Conservation (phyloP, 2,113 vertebrate species). For the Mormoops blainvillei region DNA sequence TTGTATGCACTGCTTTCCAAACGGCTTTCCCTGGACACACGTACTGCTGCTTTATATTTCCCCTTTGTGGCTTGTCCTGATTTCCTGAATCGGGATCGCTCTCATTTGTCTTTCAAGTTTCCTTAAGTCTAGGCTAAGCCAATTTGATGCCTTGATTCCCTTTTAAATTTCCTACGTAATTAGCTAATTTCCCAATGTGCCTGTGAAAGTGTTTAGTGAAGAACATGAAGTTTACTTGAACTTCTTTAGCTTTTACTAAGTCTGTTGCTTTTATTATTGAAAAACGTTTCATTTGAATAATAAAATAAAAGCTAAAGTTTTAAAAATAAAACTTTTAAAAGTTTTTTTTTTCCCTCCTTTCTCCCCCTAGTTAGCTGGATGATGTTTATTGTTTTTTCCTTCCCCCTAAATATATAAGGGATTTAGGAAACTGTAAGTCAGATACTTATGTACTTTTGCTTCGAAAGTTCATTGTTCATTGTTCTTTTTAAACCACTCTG, state of each 20-base stretch:
- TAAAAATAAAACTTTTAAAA: background rate
- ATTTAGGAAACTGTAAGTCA: too few species aligned
- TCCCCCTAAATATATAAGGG: too few species aligned
- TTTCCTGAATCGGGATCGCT: background rate
- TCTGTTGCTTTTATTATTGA: background rate
- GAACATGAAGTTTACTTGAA: background rate
- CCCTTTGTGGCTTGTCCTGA: background rate
- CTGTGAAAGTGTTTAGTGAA: background rate
- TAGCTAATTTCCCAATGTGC: background rate
- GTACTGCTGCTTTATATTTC: background rate
- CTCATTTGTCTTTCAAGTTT: background rate
- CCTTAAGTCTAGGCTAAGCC: background rate
- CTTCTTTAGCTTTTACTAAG: background rate
- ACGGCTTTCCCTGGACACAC: background rate
- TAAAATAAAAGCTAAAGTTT: too few species aligned
- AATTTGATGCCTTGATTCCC: background rate
- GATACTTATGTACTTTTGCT: too few species aligned
- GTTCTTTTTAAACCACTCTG: too few species aligned
- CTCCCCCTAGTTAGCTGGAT: background rate
- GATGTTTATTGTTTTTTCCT: background rate
- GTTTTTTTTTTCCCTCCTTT: background rate
- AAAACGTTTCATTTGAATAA: background rate
- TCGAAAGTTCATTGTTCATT: too few species aligned
- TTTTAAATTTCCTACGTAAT: background rate
- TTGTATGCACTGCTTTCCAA: background rate